Base-by-base conservation (phyloP, 2,113 vertebrate genomes). In the Engystomops pustulosus region DNA sequence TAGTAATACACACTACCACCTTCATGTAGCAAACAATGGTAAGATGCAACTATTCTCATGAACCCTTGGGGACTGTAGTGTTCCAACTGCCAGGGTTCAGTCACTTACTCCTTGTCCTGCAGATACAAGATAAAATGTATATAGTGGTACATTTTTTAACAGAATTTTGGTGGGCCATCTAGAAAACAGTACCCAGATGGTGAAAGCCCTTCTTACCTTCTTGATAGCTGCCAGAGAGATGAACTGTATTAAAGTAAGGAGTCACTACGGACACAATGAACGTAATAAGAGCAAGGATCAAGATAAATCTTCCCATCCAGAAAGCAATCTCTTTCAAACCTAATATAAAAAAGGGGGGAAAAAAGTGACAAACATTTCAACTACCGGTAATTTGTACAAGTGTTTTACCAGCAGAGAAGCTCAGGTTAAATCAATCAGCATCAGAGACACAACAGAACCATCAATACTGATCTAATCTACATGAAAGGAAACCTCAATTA, bases 221-320 rank as follows among this genome's bases (percentile, higher is more conserved):
- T 55, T 12, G 45, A 20, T 41, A 51, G 10, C 27, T 15, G 20
- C 70, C 68, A 18, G 62, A 12, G 27, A 25, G 12, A 69, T 23
- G 27, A 44, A 78, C n/a, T 6, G 62, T n/a, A 44, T 25, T 44
- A 32, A 84, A 69, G 51, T 77, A 85, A 23, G 62, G 74, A 58
- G 49, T 17, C 5, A 70, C 45, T 53, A 53, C 18, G 23, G 75
- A 79, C 7, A 85, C 75, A 14, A 79, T n/a, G 6, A 85, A 58
- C 11, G 83, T 85, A 12, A 79, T 18, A 45, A 85, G 23, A 70
- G 74, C 75, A 1, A 79, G 62, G 23, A 85, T 10, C 34, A 85
- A 58, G 23, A 77, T 41, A 55, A 55, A 70, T n/a, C 62, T 79
- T 17, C 74, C 83, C 18, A 47, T n/a, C 83, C 83, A 79, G 25